These are phyloP conservation scores for Podarcis cretensis DNA, from an alignment of 2,113 vertebrate genomes.

Conservation along the genomic window DNA sequence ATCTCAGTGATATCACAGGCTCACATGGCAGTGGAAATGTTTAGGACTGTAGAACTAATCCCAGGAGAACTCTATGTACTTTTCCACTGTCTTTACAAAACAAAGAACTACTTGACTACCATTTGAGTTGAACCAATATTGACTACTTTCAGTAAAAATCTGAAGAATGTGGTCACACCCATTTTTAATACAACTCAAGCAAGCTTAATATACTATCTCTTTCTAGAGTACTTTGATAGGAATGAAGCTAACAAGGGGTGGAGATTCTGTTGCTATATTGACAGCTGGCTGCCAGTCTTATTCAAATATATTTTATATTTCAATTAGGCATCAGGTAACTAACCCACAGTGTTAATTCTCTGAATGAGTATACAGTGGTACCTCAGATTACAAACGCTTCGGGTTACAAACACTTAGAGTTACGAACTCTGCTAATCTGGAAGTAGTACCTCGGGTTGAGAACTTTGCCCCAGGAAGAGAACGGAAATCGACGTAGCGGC, in stretches of 20 bases:
- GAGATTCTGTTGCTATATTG: neutral
- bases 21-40: neutral
- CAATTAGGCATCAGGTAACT: neutral
- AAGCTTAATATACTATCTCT: neutral
- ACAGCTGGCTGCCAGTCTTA: neutral
- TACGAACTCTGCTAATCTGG: no score
- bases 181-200: neutral
- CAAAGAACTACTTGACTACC: neutral
- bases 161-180: neutral
- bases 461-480: no score
- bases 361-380: neutral
- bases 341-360: neutral
- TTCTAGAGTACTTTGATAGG: neutral
- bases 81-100: neutral
- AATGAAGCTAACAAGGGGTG: neutral
- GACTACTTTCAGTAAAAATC: neutral
- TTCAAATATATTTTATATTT: neutral
- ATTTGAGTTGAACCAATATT: neutral
- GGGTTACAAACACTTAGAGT: no score
- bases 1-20: neutral
- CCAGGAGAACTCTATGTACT: neutral
- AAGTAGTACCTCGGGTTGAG: no score
- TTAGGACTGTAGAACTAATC: neutral
- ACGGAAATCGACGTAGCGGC: no score
- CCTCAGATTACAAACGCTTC: no score